A percentile compares a stretch with the other conserved stretches of the same genome.
phyloP scores from a whole-genome alignment of 2,797 vertebrate genomes.

The Dallia pectoralis region DNA sequence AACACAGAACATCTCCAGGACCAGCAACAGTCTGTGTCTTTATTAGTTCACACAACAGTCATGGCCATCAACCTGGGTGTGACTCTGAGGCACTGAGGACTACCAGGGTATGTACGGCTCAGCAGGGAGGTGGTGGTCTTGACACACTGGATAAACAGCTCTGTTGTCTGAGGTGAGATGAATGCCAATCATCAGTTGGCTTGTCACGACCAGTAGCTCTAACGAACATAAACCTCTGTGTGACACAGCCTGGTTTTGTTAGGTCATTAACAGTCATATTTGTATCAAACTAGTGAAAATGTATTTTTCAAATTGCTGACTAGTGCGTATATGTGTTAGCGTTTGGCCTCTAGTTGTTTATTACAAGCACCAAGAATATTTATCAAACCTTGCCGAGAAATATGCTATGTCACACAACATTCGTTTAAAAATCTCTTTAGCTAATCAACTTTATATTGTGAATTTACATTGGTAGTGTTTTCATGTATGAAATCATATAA shows the following conservation, averaged over 20 bases:
- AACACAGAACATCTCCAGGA: neutral
- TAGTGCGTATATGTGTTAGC: neutral
- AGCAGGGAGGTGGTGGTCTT: neutral
- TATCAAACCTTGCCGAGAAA: no score
- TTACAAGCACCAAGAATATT: neutral
- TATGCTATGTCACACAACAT: neutral
- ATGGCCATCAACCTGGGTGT: neutral
- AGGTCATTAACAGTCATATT: neutral
- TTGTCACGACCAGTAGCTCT: neutral
- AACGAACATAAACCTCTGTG: neutral
- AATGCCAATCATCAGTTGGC: neutral
- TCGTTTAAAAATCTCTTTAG: neutral
- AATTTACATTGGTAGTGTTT: neutral
- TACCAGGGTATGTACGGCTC: neutral
- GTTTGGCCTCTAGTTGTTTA: neutral
- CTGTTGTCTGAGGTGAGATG: neutral
- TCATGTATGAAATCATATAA: neutral
- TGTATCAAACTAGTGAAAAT: neutral
- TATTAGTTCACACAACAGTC: neutral
- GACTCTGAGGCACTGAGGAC: neutral
- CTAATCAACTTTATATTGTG: neutral
- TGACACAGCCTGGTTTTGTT: neutral
- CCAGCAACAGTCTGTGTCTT: neutral
- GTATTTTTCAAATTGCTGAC: neutral
- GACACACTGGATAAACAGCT: neutral